Conservation (phyloP, 2,113 vertebrate species). For the Lycaon pictus region DNA sequence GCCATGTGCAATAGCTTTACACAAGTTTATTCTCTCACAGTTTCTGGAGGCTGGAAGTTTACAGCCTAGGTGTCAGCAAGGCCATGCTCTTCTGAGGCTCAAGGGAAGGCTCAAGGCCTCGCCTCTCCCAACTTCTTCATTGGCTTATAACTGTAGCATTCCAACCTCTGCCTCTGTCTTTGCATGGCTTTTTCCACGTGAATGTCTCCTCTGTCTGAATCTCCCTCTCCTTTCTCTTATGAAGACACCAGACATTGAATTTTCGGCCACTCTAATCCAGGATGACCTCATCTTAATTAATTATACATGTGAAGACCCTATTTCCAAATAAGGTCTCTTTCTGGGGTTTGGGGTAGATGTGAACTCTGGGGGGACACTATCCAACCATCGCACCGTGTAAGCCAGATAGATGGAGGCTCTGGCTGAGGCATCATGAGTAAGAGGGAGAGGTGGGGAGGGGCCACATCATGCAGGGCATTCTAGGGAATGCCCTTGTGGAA, state of each 20-base stretch:
- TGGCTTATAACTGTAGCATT: fast-evolving
- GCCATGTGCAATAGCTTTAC: neutral
- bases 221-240: neutral
- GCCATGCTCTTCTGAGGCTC: neutral
- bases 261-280: neutral
- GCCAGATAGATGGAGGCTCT: neutral
- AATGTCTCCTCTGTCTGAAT: too few relatives aligned
- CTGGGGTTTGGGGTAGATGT: neutral
- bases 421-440: neutral
- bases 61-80: neutral
- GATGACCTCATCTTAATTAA: neutral
- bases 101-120: neutral
- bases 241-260: neutral
- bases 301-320: neutral
- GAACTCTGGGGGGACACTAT: neutral
- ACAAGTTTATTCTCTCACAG: neutral
- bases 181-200: too few relatives aligned
- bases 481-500: neutral
- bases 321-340: neutral
- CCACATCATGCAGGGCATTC: neutral
- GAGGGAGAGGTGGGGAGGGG: neutral
- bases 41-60: neutral
- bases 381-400: neutral
- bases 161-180: neutral
- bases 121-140: neutral